phyloP scores from a whole-genome alignment of 2,888 invertebrate species.

The Philonicus albiceps region DNA sequence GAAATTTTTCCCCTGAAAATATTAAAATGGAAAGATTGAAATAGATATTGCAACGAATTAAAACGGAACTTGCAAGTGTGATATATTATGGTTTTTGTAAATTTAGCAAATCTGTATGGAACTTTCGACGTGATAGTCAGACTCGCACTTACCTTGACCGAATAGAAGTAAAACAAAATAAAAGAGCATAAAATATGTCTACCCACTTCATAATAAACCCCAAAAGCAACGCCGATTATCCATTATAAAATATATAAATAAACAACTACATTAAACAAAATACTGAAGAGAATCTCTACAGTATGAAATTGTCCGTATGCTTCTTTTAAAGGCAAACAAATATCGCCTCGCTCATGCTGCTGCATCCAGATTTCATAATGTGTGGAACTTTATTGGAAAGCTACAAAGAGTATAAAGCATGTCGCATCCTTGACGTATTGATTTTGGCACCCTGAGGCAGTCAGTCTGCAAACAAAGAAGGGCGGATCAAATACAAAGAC shows the following conservation, averaged over 20 bases:
- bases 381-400: neutral
- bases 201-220: neutral
- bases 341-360: neutral
- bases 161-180: too few relatives aligned
- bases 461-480: neutral
- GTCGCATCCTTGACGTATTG: neutral
- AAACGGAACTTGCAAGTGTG: too few relatives aligned
- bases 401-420: neutral
- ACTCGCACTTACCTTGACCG: too few relatives aligned
- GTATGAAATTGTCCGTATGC: neutral
- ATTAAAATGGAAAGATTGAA: too few relatives aligned
- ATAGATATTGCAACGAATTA: too few relatives aligned
- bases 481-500: neutral
- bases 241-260: too few relatives aligned
- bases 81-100: too few relatives aligned
- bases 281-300: neutral
- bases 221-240: neutral
- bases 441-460: neutral
- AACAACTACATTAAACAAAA: too few relatives aligned
- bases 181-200: too few relatives aligned
- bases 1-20: too few relatives aligned
- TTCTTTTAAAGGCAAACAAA: neutral
- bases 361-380: neutral
- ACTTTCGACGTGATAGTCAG: too few relatives aligned
- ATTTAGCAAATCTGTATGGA: too few relatives aligned